phyloP scores from a whole-genome alignment of 2,888 invertebrate genomes.

The Synergus itoensis region DNA sequence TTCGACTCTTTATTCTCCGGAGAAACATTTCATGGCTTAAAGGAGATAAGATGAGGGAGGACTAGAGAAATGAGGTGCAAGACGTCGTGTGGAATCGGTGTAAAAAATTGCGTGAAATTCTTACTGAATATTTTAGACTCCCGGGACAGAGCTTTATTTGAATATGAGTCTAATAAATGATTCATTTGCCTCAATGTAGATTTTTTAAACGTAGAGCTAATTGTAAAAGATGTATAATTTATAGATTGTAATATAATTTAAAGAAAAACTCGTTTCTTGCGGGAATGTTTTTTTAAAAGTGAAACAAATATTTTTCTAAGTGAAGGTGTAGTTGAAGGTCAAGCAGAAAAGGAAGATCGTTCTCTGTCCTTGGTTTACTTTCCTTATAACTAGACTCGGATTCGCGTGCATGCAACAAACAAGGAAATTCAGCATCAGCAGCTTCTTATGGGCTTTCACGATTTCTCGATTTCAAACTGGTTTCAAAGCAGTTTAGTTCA shows the following conservation, averaged over 20 bases:
- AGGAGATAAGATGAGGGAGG: conserved; percentile 1
- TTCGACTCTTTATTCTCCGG: background rate
- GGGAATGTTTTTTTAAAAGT: background rate
- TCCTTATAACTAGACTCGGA: conserved; percentile 31
- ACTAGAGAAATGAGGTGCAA: conserved; percentile 18
- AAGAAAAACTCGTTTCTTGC: conserved; percentile 7
- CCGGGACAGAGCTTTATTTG: conserved; percentile 13
- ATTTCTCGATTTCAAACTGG: conserved; percentile 58
- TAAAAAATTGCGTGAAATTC: conserved; percentile 19
- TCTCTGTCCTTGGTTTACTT: conserved; percentile 49
- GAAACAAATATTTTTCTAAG: conserved; percentile 34
- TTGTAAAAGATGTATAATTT: background rate
- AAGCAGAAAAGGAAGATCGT: conserved; percentile 37
- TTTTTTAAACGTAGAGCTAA: conserved; percentile 8
- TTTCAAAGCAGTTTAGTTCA: conserved; percentile 49
- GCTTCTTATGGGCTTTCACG: conserved; percentile 43
- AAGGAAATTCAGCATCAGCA: conserved; percentile 42
- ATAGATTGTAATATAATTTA: background rate
- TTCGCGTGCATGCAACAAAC: conserved; percentile 17
- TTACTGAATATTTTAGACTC: conserved; percentile 15
- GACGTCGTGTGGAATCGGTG: background rate
- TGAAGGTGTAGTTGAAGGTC: conserved; percentile 41
- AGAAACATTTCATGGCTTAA: conserved; percentile 34
- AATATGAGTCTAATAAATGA: conserved; percentile 28
- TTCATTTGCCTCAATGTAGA: conserved; percentile 14